These are phyloP conservation scores for Dasyprocta punctata DNA, from an alignment of 2,113 vertebrate species.

Conservation along the genomic window DNA sequence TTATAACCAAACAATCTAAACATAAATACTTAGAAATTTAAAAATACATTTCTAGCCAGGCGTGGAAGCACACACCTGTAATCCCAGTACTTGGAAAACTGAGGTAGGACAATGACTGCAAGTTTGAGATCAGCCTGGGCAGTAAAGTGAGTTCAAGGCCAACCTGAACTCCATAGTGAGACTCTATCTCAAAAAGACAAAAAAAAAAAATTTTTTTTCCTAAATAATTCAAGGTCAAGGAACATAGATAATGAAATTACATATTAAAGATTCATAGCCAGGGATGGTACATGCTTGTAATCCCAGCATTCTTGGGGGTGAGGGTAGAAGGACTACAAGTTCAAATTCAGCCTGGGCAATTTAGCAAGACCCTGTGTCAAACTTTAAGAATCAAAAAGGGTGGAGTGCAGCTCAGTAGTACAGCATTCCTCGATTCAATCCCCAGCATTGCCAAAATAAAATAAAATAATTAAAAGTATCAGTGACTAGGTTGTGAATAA, in stretches of 20 bases:
- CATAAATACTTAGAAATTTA: not conserved
- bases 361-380: not conserved
- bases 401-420: not conserved
- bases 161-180: not conserved
- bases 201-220: not conserved
- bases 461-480: not conserved
- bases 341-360: not conserved
- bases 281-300: not conserved
- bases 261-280: not conserved
- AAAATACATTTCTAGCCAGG: not conserved
- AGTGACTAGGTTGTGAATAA: not conserved
- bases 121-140: not conserved
- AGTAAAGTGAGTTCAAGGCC: not conserved
- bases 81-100: not conserved
- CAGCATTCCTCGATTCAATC: not conserved
- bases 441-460: not conserved
- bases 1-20: not conserved
- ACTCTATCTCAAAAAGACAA: not conserved
- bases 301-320: not conserved
- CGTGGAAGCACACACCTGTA: not conserved
- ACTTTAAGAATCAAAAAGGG: not conserved
- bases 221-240: not conserved
- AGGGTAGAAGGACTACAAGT: not conserved
- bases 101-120: not conserved
- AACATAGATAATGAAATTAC: not conserved